phyloP scores from a whole-genome alignment of 2,797 vertebrate species.

The Gymnopithys bicolor region DNA sequence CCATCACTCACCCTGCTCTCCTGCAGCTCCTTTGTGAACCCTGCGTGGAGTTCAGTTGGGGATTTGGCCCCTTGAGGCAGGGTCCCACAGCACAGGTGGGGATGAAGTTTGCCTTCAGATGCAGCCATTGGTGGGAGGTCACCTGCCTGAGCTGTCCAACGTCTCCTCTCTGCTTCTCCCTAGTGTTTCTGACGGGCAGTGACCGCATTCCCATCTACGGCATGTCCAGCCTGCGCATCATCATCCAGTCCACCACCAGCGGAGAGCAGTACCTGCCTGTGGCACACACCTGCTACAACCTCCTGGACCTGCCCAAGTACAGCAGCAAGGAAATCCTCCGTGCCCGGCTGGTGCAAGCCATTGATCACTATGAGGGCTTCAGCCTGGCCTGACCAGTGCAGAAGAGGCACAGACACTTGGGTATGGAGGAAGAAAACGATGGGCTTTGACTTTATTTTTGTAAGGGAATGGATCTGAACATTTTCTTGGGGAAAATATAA shows the following conservation, averaged over 20 bases:
- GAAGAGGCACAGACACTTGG: background rate
- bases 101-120: background rate
- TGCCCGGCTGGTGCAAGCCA: slow-evolving; percentile 87
- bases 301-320: slow-evolving; percentile 96
- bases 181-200: slow-evolving; percentile 96
- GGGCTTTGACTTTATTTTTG: slow-evolving; percentile 68
- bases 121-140: accelerated
- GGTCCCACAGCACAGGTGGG: accelerated
- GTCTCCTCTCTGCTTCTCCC: background rate
- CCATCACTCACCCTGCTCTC: background rate
- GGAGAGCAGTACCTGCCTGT: slow-evolving; percentile 93
- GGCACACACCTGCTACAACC: slow-evolving; percentile 98
- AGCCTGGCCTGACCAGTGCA: slow-evolving; percentile 83
- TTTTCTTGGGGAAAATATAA: background rate
- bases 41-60: accelerated
- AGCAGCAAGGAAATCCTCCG: slow-evolving; percentile 91
- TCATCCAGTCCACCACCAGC: slow-evolving; percentile 91
- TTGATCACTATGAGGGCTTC: slow-evolving; percentile 97
- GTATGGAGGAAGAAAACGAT: background rate
- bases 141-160: background rate
- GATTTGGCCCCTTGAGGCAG: background rate
- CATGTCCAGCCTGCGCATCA: slow-evolving; percentile 93
- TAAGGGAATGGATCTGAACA: slow-evolving; percentile 28
- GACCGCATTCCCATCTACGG: slow-evolving; percentile 97
- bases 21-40: background rate